Base-by-base conservation (phyloP, 1,140 invertebrate species). In the Hestina assimilis region DNA sequence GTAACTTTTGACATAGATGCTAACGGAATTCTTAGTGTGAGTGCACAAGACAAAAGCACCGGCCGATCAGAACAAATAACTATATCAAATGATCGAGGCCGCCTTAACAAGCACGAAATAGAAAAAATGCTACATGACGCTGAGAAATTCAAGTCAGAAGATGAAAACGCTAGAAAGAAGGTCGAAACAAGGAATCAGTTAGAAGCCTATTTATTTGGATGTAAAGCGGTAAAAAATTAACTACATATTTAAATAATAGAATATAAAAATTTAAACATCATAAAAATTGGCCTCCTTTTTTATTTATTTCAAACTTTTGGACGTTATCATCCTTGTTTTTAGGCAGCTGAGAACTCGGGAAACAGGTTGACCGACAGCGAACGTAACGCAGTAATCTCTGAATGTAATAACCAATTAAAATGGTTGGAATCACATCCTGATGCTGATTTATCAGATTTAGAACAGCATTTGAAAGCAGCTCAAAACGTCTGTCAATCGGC, bases 11-110 rank as follows among this genome's bases (percentile, higher is more conserved):
- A 95, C 73, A 87, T 96, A 38, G 94, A 95, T 63, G 93, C 94
- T 5, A 95, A 95, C 74, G 94, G 95, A 24, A 96, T 96, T 51
- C 71, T 96, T 0, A 93, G 95, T 75, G 95, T 97, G 0, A 93
- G 92, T 2, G 95, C 95, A 5, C 91, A 92, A 72, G 95, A 97
- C 61, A 92, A 89, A 62, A 94, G 93, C 51, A 95, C 94, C 1
- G 94, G 94, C 12, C 93, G 92, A 51, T 92, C 91, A 1, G 94
- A 96, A 71, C 92, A 92, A 65, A 95, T 95, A 53, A 93, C 95
- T 19, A 98, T 98, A 51, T 96, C 95, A 15, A 98, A 98, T 73
- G 97, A 98, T 75, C 98, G 97, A 79, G 96, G 97, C 2, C 92
- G 97, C 14, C 89, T 98, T 1, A 94, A 92, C 15, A 96, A 97